These are phyloP conservation scores for Zeuzera pyrina DNA, from an alignment of 2,888 invertebrate genomes.

Conservation along the genomic window DNA sequence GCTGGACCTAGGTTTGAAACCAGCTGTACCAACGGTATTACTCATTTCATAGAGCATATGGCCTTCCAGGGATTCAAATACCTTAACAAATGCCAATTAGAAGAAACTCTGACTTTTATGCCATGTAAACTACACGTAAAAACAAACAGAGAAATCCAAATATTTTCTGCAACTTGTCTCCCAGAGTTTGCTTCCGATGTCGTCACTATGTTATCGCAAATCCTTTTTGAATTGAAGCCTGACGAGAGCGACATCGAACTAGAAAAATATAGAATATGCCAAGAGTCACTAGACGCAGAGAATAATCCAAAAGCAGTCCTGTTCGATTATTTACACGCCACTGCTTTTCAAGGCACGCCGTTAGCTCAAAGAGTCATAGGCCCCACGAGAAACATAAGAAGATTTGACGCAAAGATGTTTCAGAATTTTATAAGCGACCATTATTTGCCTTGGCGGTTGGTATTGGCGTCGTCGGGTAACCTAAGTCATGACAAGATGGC, in stretches of 20 bases:
- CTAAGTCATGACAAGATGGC: conserved; percentile 77
- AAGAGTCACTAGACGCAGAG: conserved; percentile 42
- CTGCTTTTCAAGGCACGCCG: conserved; percentile 63
- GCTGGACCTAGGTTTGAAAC: conserved; percentile 47
- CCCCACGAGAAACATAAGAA: conserved; percentile 75
- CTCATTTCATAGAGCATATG: conserved; percentile 51
- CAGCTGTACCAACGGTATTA: conserved; percentile 36
- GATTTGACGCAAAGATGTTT: conserved; percentile 58
- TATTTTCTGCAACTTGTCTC: conserved; percentile 29
- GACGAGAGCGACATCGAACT: conserved; percentile 26
- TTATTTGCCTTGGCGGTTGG: conserved; percentile 72
- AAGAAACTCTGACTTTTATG: too few relatives aligned
- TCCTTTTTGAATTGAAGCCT: conserved; percentile 30
- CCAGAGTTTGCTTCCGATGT: conserved; percentile 16
- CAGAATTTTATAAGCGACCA: conserved; percentile 25
- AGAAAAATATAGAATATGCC: conserved; percentile 33
- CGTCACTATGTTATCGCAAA: conserved; percentile 24
- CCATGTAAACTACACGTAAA: conserved; percentile 28
- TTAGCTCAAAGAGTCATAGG: conserved; percentile 67
- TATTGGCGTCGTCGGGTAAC: conserved; percentile 80
- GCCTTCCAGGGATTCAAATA: conserved; percentile 36
- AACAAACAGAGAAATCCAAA: conserved; percentile 41
- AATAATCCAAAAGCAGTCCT: conserved; percentile 36
- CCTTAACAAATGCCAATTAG: conserved; percentile 20
- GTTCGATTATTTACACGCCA: conserved; percentile 60